Conservation (phyloP, 2,888 invertebrate species). For the Synanthedon formicaeformis region DNA sequence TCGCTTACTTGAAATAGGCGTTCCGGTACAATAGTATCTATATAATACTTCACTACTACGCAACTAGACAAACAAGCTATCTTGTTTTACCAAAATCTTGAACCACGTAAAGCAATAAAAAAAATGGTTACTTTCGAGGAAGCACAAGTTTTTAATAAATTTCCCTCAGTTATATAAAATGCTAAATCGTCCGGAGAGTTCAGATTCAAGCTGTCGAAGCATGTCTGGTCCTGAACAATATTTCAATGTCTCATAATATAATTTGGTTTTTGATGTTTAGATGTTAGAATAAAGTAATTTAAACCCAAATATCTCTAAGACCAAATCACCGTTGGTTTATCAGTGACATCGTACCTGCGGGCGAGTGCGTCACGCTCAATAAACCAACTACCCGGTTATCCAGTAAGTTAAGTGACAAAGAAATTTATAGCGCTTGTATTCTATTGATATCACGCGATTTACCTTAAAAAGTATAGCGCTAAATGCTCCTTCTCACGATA, state of each 20-base stretch:
- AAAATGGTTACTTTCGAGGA: too few relatives aligned
- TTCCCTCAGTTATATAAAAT: too few relatives aligned
- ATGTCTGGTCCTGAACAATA: too few relatives aligned
- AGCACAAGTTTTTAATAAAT: too few relatives aligned
- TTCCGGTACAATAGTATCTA: conserved; percentile 11
- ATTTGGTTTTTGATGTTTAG: too few relatives aligned
- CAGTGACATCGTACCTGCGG: conserved; percentile 16
- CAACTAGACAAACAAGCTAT: too few relatives aligned
- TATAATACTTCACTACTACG: not conserved
- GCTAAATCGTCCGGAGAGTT: too few relatives aligned
- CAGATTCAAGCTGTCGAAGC: too few relatives aligned
- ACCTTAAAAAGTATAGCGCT: conserved; percentile 39
- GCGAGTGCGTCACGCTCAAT: conserved; percentile 32
- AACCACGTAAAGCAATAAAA: too few relatives aligned
- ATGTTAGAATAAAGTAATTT: too few relatives aligned
- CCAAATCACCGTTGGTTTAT: not conserved
- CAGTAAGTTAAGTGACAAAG: conserved; percentile 44
- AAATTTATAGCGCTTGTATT: conserved; percentile 48
- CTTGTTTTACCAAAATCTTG: too few relatives aligned
- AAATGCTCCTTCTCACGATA: conserved; percentile 46
- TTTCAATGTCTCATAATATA: too few relatives aligned
- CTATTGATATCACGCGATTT: conserved; percentile 49
- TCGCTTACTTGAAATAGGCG: conserved; percentile 18
- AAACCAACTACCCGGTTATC: conserved; percentile 27
- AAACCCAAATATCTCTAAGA: not conserved